Evolutionary conservation across 2,797 vertebrate species (phyloP), one percentile per base, ranked within the genome.

Genomic region (Thalassophryne amazonica): DNA sequence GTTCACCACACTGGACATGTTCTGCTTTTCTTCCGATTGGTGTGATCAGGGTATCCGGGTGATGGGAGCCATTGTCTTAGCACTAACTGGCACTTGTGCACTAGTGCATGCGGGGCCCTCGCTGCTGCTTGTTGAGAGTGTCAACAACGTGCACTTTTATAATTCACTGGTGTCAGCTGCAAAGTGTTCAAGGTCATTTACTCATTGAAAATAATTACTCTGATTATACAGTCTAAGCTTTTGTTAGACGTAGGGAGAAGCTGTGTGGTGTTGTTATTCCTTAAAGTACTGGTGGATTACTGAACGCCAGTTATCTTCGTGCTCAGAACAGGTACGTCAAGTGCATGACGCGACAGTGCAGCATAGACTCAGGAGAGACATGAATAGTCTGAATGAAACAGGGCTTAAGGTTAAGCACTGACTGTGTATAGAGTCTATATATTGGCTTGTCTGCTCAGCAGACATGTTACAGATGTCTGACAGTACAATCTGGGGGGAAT

Each of bases 61-160:
- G 59, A 74, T 49, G 23, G 18, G 1, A 73, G 59, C 51, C 75
- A 63, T 81, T 78, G 67, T 78, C 50, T 67, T 38, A 42, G 50
- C 8, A 17, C 85, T 67, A 88, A 86, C 88, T 50, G 58, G 69
- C 78, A 80, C 87, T 85, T 88, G 88, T 87, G 83, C 81, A 84
- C 67, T 76, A 17, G 76, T 66, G 63, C 81, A 86, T 88, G 85
- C 87, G 85, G 85, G 88, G 80, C 86, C 86, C 86, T 79, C 62
- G 79, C 69, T 60, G 34, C 75, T 76, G 85, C 83, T 73, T 89
- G 82, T 87, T 87, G 75, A 90, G 75, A 90, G 88, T 87, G 87
- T 90, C 88, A 91, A 89, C 89, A 90, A 56, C 64, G 54, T 51
- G 62, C 48, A 14, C 65, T 36, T 76, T 78, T 85, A 40, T 81